Evolutionary conservation across 1,140 invertebrate species (phyloP).

Genomic region (Caenorhabditis brenneri): DNA sequence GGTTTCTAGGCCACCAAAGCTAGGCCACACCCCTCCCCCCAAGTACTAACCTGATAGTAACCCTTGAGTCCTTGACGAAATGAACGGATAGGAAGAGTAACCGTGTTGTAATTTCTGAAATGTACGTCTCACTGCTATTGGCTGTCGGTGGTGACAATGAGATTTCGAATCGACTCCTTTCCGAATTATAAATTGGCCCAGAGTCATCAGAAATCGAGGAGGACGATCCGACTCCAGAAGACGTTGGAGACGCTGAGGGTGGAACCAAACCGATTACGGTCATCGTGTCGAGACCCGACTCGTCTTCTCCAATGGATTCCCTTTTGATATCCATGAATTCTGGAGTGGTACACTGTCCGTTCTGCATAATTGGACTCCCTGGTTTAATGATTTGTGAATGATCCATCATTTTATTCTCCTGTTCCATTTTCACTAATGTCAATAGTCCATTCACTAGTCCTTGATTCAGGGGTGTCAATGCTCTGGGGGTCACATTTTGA

Average conservation of each 20-base stretch:
- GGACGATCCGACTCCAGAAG: constrained; percentile 53
- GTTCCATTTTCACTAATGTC: constrained; percentile 61
- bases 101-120: constrained; percentile 24
- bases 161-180: constrained; percentile 3
- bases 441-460: constrained; percentile 60
- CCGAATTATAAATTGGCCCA: constrained; percentile 71
- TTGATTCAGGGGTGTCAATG: neutral
- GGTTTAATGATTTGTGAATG: neutral
- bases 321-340: constrained; percentile 10
- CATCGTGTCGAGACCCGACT: constrained; percentile 58
- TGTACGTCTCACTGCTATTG: constrained; percentile 73
- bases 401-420: constrained; percentile 33
- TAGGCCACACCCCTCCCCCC: too few species aligned
- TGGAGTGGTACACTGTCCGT: neutral
- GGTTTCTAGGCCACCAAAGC: neutral
- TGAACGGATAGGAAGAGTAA: constrained; percentile 35
- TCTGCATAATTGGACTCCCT: neutral
- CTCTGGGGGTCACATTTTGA: neutral
- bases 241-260: constrained; percentile 55
- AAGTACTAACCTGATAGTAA: neutral
- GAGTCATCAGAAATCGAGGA: constrained; percentile 60
- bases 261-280: constrained; percentile 53
- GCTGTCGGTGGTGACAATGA: neutral
- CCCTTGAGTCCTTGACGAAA: constrained; percentile 16
- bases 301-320: constrained; percentile 59